Percentiles rank a stretch among this genome's conserved stretches.
These are phyloP conservation scores for Gandaritis pyraliata DNA, from an alignment of 2,888 invertebrate genomes.

Conservation along the genomic window DNA sequence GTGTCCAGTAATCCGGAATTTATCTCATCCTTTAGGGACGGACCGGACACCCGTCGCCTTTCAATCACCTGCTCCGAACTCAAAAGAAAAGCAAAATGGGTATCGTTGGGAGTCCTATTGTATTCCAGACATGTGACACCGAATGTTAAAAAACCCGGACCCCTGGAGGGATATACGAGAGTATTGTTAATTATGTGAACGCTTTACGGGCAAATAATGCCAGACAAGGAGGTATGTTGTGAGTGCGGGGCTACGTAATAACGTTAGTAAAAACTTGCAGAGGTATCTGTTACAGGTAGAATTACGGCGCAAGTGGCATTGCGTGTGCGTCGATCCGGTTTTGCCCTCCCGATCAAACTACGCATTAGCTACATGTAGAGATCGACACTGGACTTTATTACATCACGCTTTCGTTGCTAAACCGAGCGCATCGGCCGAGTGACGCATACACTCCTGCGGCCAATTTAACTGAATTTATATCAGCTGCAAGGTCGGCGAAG, in stretches of 20 bases:
- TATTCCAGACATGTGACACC: constrained; percentile 50
- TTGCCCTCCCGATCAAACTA: constrained; percentile 54
- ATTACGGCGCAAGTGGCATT: constrained; percentile 59
- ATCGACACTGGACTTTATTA: constrained; percentile 50
- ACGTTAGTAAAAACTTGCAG: constrained; percentile 67
- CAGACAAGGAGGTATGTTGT: constrained; percentile 20
- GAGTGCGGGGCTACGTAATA: constrained; percentile 31
- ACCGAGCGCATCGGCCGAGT: constrained; percentile 72
- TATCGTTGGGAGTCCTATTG: constrained; percentile 53
- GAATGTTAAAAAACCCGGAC: constrained; percentile 45
- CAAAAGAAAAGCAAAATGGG: constrained; percentile 52
- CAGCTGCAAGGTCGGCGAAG: constrained; percentile 79
- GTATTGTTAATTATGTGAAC: constrained; percentile 29
- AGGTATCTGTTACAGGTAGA: constrained; percentile 65
- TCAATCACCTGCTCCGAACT: constrained; percentile 64
- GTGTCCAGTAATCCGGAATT: constrained; percentile 65
- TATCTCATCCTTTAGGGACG: constrained; percentile 62
- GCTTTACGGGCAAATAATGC: constrained; percentile 12
- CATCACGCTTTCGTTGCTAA: constrained; percentile 60
- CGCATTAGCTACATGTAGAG: constrained; percentile 46
- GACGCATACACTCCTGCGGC: constrained; percentile 72
- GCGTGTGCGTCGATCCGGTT: constrained; percentile 64
- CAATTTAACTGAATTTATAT: constrained; percentile 79
- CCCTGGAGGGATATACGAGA: constrained; percentile 33
- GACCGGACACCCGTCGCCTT: constrained; percentile 64